Base-by-base conservation (phyloP, 2,888 invertebrate species). In the Diadromus collaris region DNA sequence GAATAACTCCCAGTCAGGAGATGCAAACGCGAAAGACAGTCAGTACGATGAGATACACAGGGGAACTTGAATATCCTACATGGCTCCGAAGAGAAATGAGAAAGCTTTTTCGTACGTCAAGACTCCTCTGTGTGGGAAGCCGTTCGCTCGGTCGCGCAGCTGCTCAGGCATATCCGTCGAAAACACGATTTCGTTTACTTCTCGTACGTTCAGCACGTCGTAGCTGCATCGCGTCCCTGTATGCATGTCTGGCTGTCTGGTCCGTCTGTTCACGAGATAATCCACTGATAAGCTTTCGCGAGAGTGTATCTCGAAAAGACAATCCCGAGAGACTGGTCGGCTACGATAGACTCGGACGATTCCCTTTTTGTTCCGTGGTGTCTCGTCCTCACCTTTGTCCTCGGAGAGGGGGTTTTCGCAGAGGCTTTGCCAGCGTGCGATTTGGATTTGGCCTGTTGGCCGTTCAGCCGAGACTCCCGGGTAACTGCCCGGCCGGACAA, bases 241-340 rank as follows among this genome's bases (percentile, higher is more conserved):
- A n/a, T n/a, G 24, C 27, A 29, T 63, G 64, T 51, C 19, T 70
- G 51, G 2, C 38, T 73, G 58, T 76, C 73, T 76, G 79, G 79
- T 68, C 73, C 60, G 76, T 41, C 68, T 69, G 34, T 76, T 77
- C 72, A 72, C 58, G 58, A 68, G 79, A 79, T 79, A 69, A 79
- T 79, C 76, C 76, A 63, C 64, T 79, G 79, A 79, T 79, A 76
- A 79, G 79, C 79, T 79, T 79, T 65, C 51, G 69, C 48, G 44
- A 44, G 27, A 32, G 38, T 72, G 56, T 65, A 67, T 70, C 67
- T 56, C 27, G 41, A 64, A 60, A 51, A 56, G 56, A 63, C 19
- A 63, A n/a, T 38, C 51, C 24, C 48, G 41, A 19, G 34, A 65
- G 56, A 58, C 48, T 46, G 56, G n/a, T 41, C 34, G 34, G 34